A percentile compares a stretch with the other conserved stretches of the same genome.
Conservation (phyloP, 2,888 invertebrate genomes). For the Auanema freiburgensis region DNA sequence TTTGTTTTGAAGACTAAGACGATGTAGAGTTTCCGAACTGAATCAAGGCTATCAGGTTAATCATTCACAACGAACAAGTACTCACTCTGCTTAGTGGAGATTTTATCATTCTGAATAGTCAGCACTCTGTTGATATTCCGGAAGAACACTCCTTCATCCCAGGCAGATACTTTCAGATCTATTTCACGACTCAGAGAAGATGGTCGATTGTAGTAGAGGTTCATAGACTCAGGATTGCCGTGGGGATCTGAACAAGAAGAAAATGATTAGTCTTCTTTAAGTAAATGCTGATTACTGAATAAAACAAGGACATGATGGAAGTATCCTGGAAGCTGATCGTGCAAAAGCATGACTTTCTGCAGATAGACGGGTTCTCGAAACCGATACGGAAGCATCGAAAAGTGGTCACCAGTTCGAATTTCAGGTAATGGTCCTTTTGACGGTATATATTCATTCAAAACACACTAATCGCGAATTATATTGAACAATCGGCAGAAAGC, state of each 20-base stretch:
- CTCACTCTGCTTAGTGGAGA: constrained; percentile 42
- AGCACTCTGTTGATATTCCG: constrained; percentile 51
- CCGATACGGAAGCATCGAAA: constrained; percentile 47
- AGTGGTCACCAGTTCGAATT: constrained; percentile 52
- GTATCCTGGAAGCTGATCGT: constrained; percentile 44
- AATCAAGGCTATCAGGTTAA: no score
- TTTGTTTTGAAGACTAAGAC: constrained; percentile 53
- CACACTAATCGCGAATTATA: constrained; percentile 27
- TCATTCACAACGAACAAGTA: neutral
- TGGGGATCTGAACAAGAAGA: constrained; percentile 43
- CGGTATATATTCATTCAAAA: constrained; percentile 47
- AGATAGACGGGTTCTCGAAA: constrained; percentile 49
- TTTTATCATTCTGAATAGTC: constrained; percentile 51
- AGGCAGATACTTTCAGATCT: constrained; percentile 44
- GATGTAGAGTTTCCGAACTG: constrained; percentile 50
- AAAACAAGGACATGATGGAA: constrained; percentile 49
- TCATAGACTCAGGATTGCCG: constrained; percentile 55
- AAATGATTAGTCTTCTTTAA: neutral
- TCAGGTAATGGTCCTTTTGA: constrained; percentile 42
- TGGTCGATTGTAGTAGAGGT: constrained; percentile 52
- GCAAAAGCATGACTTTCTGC: constrained; percentile 44
- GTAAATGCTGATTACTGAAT: constrained; percentile 31
- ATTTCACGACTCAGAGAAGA: constrained; percentile 47
- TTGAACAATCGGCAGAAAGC: neutral
- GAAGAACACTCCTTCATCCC: constrained; percentile 56